A percentile compares a stretch with the other conserved stretches of the same genome.
Evolutionary conservation across 2,888 invertebrate genomes (phyloP).

Genomic region (Eristalis tenax): DNA sequence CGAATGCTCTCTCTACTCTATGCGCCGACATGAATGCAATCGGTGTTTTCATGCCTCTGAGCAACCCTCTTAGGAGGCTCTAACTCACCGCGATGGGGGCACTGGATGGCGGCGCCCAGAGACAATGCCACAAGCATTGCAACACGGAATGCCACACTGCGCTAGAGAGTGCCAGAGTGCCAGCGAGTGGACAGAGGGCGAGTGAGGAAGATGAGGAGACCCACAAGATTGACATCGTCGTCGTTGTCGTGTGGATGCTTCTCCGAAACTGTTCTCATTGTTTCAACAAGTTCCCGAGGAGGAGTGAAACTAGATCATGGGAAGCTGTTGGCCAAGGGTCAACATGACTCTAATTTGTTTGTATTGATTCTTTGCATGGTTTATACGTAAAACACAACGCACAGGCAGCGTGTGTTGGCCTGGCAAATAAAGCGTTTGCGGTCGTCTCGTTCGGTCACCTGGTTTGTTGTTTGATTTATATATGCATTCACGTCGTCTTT

Average conservation of each 20-base stretch:
- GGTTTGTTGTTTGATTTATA: not conserved
- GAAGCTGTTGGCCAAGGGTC: constrained; percentile 38
- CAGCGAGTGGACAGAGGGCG: not conserved
- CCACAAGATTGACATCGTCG: not conserved
- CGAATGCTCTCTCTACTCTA: not conserved
- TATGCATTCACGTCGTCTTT: too few relatives aligned
- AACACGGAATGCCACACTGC: not conserved
- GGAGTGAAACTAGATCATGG: not conserved
- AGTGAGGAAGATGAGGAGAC: not conserved
- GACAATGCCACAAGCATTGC: not conserved
- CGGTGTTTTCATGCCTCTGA: constrained; percentile 46
- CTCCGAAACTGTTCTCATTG: not conserved
- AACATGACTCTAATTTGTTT: constrained; percentile 62
- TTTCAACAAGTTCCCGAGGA: not conserved
- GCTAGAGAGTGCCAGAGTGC: not conserved
- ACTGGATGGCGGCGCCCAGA: not conserved
- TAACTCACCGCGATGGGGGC: not conserved
- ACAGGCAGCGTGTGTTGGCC: not conserved
- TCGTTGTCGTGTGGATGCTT: not conserved
- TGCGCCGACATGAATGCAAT: constrained; percentile 28
- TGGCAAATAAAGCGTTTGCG: constrained; percentile 44
- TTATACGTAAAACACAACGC: not conserved
- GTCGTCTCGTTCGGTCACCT: constrained; percentile 22
- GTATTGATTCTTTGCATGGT: constrained; percentile 53
- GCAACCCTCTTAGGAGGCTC: not conserved